Evolutionary conservation across 1,140 invertebrate genomes (phyloP), one percentile per base, ranked within the genome.

Genomic region (Wasmannia auropunctata): DNA sequence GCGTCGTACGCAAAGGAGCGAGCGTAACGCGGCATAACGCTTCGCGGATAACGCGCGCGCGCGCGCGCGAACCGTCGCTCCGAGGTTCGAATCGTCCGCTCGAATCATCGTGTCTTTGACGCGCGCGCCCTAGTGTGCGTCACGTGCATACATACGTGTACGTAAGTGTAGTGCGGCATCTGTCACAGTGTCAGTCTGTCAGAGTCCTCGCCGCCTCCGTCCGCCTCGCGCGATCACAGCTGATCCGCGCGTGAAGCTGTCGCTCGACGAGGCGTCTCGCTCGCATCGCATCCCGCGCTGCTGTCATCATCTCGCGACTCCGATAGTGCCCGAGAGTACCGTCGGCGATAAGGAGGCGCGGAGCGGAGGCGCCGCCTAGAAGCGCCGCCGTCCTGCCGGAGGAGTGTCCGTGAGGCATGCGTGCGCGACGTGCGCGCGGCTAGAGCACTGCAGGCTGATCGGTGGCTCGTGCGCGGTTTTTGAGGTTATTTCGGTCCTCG

Each of bases 401-500:
- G 22, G 46, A 79, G 69, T 79, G 65, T 72, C 28, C n/a, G 51
- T 14, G 56, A 54, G 40, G 76, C 88, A 62, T 76, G 89, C 86
- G 89, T 90, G 86, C 80, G 51, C 54, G 88, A 85, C 25, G 70
- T 74, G 76, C 88, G 88, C 86, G 69, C 46, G 72, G 10, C 40
- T 83, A n/a, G n/a, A n/a, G 69, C 75, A 74, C 49, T 14, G 37
- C 40, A 85, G 87, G 51, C 14, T 91, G 81, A 91, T 88, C 63
- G 16, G 90, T 87, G 88, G 67, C 81, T 76, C 72, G 87, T 88
- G 85, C 51, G 81, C 85, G 85, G 11, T 22, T 93, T 93, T 93
- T 92, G 93, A 93, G 93, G 93, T 93, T 93, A 93, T 93, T 93
- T 93, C 77, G 69, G 89, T 67, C 72, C 63, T n/a, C 58, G 87